phyloP scores from a whole-genome alignment of 2,888 invertebrate species.

The Thereva unica region DNA sequence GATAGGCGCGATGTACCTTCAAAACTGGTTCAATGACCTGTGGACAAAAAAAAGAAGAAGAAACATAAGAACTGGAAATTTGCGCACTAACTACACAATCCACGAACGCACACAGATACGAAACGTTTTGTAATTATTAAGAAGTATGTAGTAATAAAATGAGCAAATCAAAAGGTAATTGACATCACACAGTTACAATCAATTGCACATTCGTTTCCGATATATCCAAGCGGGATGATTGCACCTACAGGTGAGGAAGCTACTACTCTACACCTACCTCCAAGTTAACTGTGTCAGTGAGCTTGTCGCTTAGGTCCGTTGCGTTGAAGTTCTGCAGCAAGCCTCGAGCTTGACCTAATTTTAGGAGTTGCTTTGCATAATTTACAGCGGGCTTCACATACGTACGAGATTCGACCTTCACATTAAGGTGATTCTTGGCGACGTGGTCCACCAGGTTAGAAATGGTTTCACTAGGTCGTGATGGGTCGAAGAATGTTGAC shows the following conservation, averaged over 20 bases:
- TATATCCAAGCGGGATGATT: neutral
- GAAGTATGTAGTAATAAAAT: neutral
- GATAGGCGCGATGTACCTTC: conserved; percentile 80
- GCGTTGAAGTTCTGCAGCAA: conserved; percentile 69
- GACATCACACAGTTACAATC: conserved; percentile 1
- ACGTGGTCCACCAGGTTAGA: conserved; percentile 70
- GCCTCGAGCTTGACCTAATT: conserved; percentile 71
- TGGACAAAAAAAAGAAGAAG: conserved; percentile 25
- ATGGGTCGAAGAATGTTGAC: conserved; percentile 68
- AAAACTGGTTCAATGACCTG: conserved; percentile 77
- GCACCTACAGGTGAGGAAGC: neutral
- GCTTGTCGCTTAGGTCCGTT: conserved; percentile 71
- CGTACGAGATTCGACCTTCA: conserved; percentile 71
- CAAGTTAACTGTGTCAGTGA: conserved; percentile 79
- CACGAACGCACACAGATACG: too few relatives aligned
- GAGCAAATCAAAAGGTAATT: conserved; percentile 1
- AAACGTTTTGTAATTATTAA: neutral
- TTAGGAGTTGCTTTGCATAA: conserved; percentile 72
- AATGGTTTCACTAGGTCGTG: conserved; percentile 71
- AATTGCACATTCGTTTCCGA: neutral
- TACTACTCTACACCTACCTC: conserved; percentile 58
- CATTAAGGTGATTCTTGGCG: conserved; percentile 70
- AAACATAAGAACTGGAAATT: neutral
- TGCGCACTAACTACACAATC: neutral
- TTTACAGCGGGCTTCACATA: conserved; percentile 77